Base-by-base conservation (phyloP, 2,113 vertebrate genomes). In the Corapipo altera region DNA sequence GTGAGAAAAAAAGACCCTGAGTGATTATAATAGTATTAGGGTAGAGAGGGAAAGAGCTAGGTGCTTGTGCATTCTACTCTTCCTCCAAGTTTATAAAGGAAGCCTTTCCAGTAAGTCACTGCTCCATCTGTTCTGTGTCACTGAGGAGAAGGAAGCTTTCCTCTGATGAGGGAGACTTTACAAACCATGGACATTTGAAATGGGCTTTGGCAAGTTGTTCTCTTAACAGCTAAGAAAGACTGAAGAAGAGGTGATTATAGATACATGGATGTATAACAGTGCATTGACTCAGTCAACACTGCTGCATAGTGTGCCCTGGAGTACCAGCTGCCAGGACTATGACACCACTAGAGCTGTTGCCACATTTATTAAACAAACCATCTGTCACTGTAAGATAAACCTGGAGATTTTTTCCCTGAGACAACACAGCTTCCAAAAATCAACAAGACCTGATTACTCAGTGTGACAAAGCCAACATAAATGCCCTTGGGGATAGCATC, bases 311-410 rank as follows among this genome's bases (percentile, higher is more conserved):
- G 23, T 85, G 61, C 44, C 58, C 62, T 73, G 75, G 58, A 76
- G 62, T 79, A 61, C 11, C 73, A 57, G 73, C 65, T 94, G 87
- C 83, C 85, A 91, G 88, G 41, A 77, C 85, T 83, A 9, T 81
- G 86, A 88, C 67, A 81, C 76, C 58, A 32, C n/a, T 58, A 10
- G 59, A 65, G 26, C 33, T 59, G 12, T 75, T 75, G 84, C 79
- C 88, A 83, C 71, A 46, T 83, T 92, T 93, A 52, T 77, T 90
- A 89, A 75, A 49, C 28, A 85, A 95, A 64, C 93, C 95, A 95
- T 93, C 93, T 96, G 91, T 95, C 84, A 84, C 33, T 79, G 58
- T 52, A 74, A 81, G 74, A 93, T 80, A 91, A 95, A 91, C 22
- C 30, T 78, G 81, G 11, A 1, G 67, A 75, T 49, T 77, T 27